Evolutionary conservation across 2,113 vertebrate species (phyloP).

Genomic region (Psilopsiagon aurifrons): DNA sequence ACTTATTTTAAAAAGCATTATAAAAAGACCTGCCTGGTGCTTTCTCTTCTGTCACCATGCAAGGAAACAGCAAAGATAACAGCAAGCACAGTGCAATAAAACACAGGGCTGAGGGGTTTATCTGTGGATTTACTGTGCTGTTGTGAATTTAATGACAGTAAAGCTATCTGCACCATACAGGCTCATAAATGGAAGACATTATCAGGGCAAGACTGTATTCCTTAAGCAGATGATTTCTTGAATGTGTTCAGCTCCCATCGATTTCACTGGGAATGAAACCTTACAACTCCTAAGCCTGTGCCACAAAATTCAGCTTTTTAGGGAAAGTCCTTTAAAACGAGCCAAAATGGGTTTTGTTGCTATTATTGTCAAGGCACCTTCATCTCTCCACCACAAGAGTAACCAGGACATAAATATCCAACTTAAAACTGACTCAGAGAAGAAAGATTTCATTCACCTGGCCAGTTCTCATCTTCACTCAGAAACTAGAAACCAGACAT

Average conservation of each 20-base stretch:
- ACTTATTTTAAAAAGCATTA: neutral
- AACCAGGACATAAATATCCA: neutral
- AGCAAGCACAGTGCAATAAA: neutral
- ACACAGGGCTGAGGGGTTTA: neutral
- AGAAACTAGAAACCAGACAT: neutral
- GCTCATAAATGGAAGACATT: neutral
- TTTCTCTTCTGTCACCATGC: neutral
- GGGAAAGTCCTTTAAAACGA: neutral
- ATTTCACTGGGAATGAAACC: neutral
- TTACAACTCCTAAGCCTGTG: neutral
- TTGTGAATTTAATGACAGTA: neutral
- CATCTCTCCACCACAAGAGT: neutral
- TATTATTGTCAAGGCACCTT: neutral
- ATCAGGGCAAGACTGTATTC: neutral
- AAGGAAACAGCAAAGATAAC: neutral
- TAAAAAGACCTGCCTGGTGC: neutral
- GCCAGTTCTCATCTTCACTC: neutral
- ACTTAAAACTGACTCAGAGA: neutral
- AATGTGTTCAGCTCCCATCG: neutral
- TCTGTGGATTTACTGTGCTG: neutral
- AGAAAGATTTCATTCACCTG: neutral
- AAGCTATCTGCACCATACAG: neutral
- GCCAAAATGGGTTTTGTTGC: neutral
- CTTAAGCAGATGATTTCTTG: neutral
- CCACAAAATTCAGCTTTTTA: neutral